Conservation (phyloP, 2,888 invertebrate species). For the Acrobasis repandana region DNA sequence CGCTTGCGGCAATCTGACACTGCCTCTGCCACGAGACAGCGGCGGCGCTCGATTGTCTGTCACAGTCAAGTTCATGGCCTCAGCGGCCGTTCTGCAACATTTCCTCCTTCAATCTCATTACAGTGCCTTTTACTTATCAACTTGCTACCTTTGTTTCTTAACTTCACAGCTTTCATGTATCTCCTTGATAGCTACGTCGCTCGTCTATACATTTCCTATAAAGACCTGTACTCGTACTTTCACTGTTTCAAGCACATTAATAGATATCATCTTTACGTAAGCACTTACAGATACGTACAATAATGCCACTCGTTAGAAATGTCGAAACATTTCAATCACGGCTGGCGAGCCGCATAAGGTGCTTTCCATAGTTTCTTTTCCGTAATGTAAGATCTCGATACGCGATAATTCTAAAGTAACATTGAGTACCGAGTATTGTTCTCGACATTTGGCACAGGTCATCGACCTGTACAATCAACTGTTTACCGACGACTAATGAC, state of each 20-base stretch:
- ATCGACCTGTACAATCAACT: conserved; percentile 64
- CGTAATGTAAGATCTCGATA: conserved; percentile 52
- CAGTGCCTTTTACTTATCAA: conserved; percentile 39
- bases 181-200: conserved; percentile 12
- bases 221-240: not conserved
- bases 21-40: conserved; percentile 31
- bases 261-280: conserved; percentile 33
- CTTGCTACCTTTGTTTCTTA: conserved; percentile 16
- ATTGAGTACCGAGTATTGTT: conserved; percentile 65
- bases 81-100: conserved; percentile 46
- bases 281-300: conserved; percentile 35
- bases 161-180: conserved; percentile 13
- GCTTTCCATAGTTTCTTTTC: conserved; percentile 44
- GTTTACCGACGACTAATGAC: conserved; percentile 55
- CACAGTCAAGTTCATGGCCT: conserved; percentile 75
- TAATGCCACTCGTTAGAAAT: conserved; percentile 35
- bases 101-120: conserved; percentile 51
- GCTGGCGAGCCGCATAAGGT: conserved; percentile 31
- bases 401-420: conserved; percentile 54
- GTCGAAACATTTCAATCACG: conserved; percentile 39
- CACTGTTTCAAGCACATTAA: conserved; percentile 16
- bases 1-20: conserved; percentile 36
- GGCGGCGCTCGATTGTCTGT: conserved; percentile 54
- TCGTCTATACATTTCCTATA: not conserved
- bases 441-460: conserved; percentile 72